Evolutionary conservation across 2,797 vertebrate genomes (phyloP), one percentile per base, ranked within the genome.

Genomic region (Enoplosus armatus): DNA sequence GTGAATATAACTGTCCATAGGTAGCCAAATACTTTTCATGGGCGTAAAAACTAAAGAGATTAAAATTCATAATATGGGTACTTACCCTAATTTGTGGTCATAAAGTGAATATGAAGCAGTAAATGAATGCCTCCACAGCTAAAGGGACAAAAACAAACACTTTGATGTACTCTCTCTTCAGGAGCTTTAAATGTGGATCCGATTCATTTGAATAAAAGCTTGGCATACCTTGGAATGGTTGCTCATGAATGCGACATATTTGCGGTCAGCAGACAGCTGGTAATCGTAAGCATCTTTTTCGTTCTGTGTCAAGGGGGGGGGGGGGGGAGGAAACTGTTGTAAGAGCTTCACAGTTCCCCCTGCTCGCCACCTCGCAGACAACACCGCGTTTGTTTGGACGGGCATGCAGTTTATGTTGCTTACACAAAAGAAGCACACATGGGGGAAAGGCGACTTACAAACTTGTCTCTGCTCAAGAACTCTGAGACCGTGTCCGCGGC

Each of bases 91-190:
- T 0, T 72, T 74, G 48, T 89, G 80, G 86, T 98, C 90, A 73
- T 96, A 98, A 80, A 99, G 95, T 51, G 95, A 93, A 75, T 98
- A 98, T 0, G 97, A 95, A 24, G 97, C 97, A 0, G 94, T 96
- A 61, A 96, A 99, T 6, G 98, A 99, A 86, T 98, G 96, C 85
- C 98, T 96, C 98, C 98, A 99, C 70, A 96, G 67, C 98, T 99
- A 87, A 85, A 67, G 79, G 27, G 54, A 75, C 45, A 61, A 39
- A 80, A 71, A 35, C n/a, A 62, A 35, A 50, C 7, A 26, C 18
- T 69, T 8, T 16, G 41, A 29, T 45, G 33, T 48, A 15, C 66
- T 29, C 43, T 29, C 43, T 22, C 16, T 68, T 29, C 22, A 26
- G 18, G 22, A 37, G 26, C 22, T 43, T 63, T 18, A 2, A 56